Conservation (phyloP, 2,888 invertebrate genomes). For the Amphipyra tragopoginis region DNA sequence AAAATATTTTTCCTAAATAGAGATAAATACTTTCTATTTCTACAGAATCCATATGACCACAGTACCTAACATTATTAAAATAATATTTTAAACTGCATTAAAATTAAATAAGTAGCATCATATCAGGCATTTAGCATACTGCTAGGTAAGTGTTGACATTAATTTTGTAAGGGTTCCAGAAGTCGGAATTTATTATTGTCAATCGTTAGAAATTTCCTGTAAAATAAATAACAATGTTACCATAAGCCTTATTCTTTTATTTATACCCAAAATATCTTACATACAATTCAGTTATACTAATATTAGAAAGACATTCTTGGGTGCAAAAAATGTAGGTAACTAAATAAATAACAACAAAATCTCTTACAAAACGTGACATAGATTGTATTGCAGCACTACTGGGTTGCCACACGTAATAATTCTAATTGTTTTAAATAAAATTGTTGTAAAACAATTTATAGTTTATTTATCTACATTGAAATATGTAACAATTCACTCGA, state of each 20-base stretch:
- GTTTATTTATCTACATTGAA: conserved; percentile 84
- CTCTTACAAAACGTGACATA: conserved; percentile 41
- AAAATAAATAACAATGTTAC: conserved; percentile 89
- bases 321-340: conserved; percentile 31
- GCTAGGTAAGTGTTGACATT: conserved; percentile 88
- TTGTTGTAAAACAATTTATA: conserved; percentile 68
- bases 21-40: conserved; percentile 44
- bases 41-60: conserved; percentile 55
- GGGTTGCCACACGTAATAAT: conserved; percentile 36
- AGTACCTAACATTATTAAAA: conserved; percentile 52
- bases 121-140: conserved; percentile 84
- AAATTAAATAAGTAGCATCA: conserved; percentile 79
- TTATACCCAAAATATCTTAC: conserved; percentile 51
- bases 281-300: conserved; percentile 42
- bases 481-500: conserved; percentile 81
- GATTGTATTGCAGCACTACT: conserved; percentile 41
- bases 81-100: conserved; percentile 70
- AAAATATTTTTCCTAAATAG: conserved; percentile 46
- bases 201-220: conserved; percentile 88
- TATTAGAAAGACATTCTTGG: conserved; percentile 19
- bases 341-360: conserved; percentile 46
- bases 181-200: conserved; percentile 85
- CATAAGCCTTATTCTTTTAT: conserved; percentile 75
- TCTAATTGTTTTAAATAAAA: conserved; percentile 56
- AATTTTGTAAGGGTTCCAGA: conserved; percentile 86